Base-by-base conservation (phyloP, 2,797 vertebrate species). In the Cygnus olor region DNA sequence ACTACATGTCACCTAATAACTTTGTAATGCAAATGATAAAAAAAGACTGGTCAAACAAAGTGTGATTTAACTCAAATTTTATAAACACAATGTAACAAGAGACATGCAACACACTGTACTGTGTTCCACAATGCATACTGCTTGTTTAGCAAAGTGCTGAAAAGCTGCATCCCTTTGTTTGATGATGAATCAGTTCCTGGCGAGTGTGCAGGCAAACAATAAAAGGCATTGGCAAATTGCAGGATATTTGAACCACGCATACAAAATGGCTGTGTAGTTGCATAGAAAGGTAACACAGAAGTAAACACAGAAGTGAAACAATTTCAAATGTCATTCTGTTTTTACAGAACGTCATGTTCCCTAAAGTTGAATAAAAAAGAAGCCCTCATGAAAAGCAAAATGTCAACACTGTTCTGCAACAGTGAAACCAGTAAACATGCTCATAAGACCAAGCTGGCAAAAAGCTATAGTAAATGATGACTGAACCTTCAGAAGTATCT, bases 141-240 rank as follows among this genome's bases (percentile, higher is more conserved):
- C 84, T 95, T 54, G 69, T 84, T 92, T 61, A 88, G 83, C 78
- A 89, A 88, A 93, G 82, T 78, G 80, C 79, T 90, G 91, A 81
- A 82, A 89, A 94, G 70, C 80, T 90, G 89, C 86, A 79, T 90
- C 89, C 94, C 81, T 88, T 86, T 93, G 71, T 88, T 64, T 66
- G 45, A 68, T 76, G 65, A 82, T 40, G 45, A 91, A 68, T 61
- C 63, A 12, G 14, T 92, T 93, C 78, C 81, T 77, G 73, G 80
- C 80, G 80, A 95, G 81, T 4, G 49, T 80, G 81, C 87, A 97
- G 90, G 95, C 95, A 96, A 95, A 92, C 47, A 82, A 79, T 65
- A 76, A 93, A 96, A 96, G 96, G 95, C 94, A 97, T 95, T 85
- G 94, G 88, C 88, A 92, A 94, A 80, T 78, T 53, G 89, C 90